These are phyloP conservation scores for Sebastes alutus DNA, from an alignment of 2,797 vertebrate genomes.

Conservation along the genomic window DNA sequence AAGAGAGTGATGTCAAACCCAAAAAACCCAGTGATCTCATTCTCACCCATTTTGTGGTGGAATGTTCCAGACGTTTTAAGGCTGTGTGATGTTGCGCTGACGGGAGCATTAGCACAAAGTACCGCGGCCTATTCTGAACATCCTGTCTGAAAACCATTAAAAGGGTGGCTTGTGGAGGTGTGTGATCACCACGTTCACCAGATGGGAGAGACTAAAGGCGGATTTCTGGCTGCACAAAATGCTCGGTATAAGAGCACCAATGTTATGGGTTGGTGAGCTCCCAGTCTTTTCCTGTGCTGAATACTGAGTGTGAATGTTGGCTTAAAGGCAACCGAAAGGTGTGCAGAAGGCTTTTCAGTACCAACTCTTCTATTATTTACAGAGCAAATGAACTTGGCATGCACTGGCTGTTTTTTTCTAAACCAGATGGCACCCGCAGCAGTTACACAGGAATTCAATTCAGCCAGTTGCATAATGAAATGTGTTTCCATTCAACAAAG, in stretches of 20 bases:
- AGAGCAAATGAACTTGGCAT: not conserved
- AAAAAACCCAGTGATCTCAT: constrained; percentile 27
- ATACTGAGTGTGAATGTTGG: not conserved
- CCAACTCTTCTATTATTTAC: not conserved
- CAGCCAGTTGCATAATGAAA: constrained; percentile 23
- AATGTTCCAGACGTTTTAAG: constrained; percentile 25
- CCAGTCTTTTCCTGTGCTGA: not conserved
- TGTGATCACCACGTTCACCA: constrained; percentile 1
- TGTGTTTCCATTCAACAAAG: constrained; percentile 24
- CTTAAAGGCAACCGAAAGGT: not conserved
- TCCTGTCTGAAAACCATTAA: constrained; percentile 22
- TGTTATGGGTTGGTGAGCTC: not conserved
- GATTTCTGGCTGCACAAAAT: not conserved
- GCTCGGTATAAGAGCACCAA: not conserved
- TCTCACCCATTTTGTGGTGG: constrained; percentile 13
- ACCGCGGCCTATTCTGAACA: not conserved
- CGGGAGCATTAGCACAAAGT: not conserved
- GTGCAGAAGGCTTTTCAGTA: not conserved
- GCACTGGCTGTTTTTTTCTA: not conserved
- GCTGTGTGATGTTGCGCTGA: not conserved
- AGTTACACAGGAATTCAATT: not conserved
- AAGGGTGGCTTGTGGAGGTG: not conserved
- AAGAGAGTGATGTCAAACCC: constrained; percentile 4
- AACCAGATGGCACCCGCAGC: not conserved
- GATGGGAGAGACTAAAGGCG: not conserved